Percentiles rank a stretch among this genome's conserved stretches.
phyloP scores from a whole-genome alignment of 2,888 invertebrate species.

The Rhagonycha fulva region DNA sequence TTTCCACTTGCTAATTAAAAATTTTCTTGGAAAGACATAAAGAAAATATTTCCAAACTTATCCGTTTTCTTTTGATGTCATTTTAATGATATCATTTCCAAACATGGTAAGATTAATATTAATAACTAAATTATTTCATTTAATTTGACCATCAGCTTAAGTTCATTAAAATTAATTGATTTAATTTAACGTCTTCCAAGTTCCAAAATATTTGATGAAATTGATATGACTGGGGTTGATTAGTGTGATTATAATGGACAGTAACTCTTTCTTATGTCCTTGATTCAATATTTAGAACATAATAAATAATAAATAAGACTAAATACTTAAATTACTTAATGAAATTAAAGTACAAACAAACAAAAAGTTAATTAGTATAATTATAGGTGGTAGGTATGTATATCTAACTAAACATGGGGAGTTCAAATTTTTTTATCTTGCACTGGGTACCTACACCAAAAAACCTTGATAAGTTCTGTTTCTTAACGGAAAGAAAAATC shows the following conservation, averaged over 20 bases:
- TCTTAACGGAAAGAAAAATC: not conserved
- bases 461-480: not conserved
- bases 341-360: not conserved
- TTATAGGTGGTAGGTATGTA: too few relatives aligned
- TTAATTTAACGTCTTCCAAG: not conserved
- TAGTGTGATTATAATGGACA: not conserved
- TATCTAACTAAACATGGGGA: too few relatives aligned
- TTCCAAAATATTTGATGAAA: not conserved
- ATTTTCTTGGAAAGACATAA: not conserved
- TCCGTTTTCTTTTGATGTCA: not conserved
- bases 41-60: not conserved
- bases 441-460: not conserved
- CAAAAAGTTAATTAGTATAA: too few relatives aligned
- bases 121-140: not conserved
- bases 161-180: not conserved
- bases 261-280: not conserved
- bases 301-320: too few relatives aligned
- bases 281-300: not conserved
- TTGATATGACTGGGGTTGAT: not conserved
- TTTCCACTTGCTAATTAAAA: not conserved
- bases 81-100: not conserved
- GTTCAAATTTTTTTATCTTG: not conserved
- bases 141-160: not conserved
- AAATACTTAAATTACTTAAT: too few relatives aligned
- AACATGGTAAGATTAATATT: not conserved